These are phyloP conservation scores for Maconellicoccus hirsutus DNA, from an alignment of 1,140 invertebrate genomes.

Conservation along the genomic window DNA sequence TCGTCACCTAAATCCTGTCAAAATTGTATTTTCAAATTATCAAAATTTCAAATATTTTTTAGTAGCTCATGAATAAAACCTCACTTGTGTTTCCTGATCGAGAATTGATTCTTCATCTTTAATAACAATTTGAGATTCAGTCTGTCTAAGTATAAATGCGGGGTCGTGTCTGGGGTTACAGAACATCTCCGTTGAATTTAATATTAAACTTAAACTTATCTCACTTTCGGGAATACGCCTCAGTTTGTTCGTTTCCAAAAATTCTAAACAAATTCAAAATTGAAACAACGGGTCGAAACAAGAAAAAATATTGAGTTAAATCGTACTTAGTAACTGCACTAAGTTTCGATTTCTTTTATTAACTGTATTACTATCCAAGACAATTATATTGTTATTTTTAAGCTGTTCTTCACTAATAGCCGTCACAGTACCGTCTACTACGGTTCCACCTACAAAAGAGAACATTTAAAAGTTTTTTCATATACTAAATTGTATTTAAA, in stretches of 20 bases:
- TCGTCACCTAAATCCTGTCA: not conserved
- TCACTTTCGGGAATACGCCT: slow-evolving; percentile 24
- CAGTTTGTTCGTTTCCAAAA: not conserved
- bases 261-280: not conserved
- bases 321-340: not conserved
- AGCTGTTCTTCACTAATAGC: not conserved
- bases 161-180: slow-evolving; percentile 16
- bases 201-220: slow-evolving; percentile 23
- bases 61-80: not conserved
- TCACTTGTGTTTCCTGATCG: slow-evolving; percentile 24
- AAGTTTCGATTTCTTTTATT: not conserved
- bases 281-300: not conserved
- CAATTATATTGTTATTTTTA: not conserved
- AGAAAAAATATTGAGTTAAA: not conserved
- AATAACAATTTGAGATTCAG: slow-evolving; percentile 10
- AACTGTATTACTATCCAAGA: not conserved
- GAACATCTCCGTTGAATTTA: not conserved
- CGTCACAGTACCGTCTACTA: not conserved
- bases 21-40: not conserved
- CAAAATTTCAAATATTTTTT: not conserved
- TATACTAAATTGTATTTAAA: not conserved
- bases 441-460: not conserved
- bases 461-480: too few relatives aligned
- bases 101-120: not conserved
- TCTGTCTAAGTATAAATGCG: slow-evolving; percentile 12